A percentile compares a stretch with the other conserved stretches of the same genome.
Conservation (phyloP, 2,797 vertebrate species). For the Spinibarbus caldwelli region DNA sequence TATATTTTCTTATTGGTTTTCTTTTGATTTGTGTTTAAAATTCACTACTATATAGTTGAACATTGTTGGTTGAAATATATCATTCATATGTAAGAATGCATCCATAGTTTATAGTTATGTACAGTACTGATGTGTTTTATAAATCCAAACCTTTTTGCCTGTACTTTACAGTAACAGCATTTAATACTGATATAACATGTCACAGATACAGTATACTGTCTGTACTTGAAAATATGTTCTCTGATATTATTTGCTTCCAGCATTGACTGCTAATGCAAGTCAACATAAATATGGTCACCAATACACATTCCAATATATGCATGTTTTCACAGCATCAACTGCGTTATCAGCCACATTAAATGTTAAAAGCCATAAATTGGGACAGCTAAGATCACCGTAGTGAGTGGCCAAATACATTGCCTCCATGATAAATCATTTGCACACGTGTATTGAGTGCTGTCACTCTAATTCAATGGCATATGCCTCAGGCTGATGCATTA, state of each 20-base stretch:
- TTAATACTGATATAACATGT: background rate
- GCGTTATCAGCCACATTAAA: slow-evolving; percentile 7
- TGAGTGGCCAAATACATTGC: background rate
- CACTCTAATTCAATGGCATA: background rate
- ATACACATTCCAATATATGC: background rate
- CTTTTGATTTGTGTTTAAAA: too few species aligned
- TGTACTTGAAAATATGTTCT: too few species aligned
- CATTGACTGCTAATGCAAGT: background rate
- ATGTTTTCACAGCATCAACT: background rate
- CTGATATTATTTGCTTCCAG: background rate
- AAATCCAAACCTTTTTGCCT: too few species aligned
- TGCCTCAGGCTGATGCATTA: background rate
- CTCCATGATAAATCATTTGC: background rate
- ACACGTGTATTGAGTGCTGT: background rate
- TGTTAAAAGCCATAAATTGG: background rate
- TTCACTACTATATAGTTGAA: background rate
- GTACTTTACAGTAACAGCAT: background rate
- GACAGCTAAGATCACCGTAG: too few species aligned
- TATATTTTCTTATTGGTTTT: too few species aligned
- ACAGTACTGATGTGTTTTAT: too few species aligned
- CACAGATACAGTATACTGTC: background rate
- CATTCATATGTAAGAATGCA: background rate
- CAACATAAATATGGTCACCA: background rate
- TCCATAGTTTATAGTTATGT: background rate
- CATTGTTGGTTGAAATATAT: background rate